phyloP scores from a whole-genome alignment of 2,113 vertebrate species.

The Solea solea region DNA sequence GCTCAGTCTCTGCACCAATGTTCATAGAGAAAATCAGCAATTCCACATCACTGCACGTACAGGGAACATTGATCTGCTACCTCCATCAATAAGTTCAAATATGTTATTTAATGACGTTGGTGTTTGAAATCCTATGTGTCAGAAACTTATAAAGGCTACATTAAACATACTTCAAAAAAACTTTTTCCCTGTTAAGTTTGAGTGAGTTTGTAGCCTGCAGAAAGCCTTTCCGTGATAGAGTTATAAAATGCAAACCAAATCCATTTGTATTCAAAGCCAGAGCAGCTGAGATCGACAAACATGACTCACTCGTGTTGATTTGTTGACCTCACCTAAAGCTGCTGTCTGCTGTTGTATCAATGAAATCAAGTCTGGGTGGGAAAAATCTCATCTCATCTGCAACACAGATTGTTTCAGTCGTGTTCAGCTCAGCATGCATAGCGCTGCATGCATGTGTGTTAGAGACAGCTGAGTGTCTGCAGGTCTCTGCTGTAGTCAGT shows the following conservation, averaged over 20 bases:
- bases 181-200: too few relatives aligned
- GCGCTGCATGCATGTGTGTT: neutral
- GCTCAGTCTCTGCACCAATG: too few relatives aligned
- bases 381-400: neutral
- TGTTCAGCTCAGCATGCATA: neutral
- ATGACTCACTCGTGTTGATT: too few relatives aligned
- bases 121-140: too few relatives aligned
- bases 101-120: too few relatives aligned
- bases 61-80: too few relatives aligned
- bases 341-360: neutral
- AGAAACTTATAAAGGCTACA: too few relatives aligned
- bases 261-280: neutral
- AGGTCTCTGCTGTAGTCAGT: neutral
- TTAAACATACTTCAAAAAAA: too few relatives aligned
- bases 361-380: neutral
- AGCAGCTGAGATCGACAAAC: neutral
- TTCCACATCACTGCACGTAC: too few relatives aligned
- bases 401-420: neutral
- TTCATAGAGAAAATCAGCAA: too few relatives aligned
- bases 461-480: neutral
- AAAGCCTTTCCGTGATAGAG: neutral
- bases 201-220: neutral
- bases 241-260: slow-evolving; percentile 31
- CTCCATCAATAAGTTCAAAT: too few relatives aligned
- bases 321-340: neutral